Percentiles rank a stretch among this genome's conserved stretches.
Conservation (phyloP, 1,140 invertebrate genomes). For the Nomia melanderi region DNA sequence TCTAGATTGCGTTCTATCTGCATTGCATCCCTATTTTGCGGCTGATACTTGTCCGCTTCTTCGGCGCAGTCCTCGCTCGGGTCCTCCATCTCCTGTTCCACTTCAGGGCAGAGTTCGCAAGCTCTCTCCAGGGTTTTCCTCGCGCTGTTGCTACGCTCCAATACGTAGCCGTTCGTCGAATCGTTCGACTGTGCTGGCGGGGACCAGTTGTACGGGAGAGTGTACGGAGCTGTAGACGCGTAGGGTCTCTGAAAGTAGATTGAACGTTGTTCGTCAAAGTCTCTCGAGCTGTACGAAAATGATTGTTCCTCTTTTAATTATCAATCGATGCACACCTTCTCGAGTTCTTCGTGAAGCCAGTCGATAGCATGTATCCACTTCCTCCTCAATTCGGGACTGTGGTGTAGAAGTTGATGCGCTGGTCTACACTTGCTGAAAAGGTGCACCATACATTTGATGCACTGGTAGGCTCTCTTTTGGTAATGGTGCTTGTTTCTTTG, state of each 20-base stretch:
- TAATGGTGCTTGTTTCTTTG: constrained; percentile 95
- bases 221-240: constrained; percentile 82
- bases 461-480: constrained; percentile 97
- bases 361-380: constrained; percentile 94
- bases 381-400: constrained; percentile 88
- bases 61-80: constrained; percentile 69
- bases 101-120: constrained; percentile 90
- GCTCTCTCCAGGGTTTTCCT: constrained; percentile 93
- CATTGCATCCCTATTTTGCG: constrained; percentile 21
- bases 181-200: constrained; percentile 97
- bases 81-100: constrained; percentile 82
- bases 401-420: constrained; percentile 88
- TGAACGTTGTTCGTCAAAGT: background rate
- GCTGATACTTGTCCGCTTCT: constrained; percentile 58
- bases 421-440: constrained; percentile 92
- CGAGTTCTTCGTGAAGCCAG: constrained; percentile 97
- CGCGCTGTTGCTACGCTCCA: constrained; percentile 96
- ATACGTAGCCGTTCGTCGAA: constrained; percentile 95
- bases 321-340: constrained; percentile 82
- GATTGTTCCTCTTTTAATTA: background rate
- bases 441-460: constrained; percentile 96
- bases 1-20: constrained; percentile 38
- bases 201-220: constrained; percentile 95
- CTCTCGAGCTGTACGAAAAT: background rate
- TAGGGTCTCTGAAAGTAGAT: constrained; percentile 80